Base-by-base conservation (phyloP, 2,113 vertebrate species). In the Saccopteryx bilineata region DNA sequence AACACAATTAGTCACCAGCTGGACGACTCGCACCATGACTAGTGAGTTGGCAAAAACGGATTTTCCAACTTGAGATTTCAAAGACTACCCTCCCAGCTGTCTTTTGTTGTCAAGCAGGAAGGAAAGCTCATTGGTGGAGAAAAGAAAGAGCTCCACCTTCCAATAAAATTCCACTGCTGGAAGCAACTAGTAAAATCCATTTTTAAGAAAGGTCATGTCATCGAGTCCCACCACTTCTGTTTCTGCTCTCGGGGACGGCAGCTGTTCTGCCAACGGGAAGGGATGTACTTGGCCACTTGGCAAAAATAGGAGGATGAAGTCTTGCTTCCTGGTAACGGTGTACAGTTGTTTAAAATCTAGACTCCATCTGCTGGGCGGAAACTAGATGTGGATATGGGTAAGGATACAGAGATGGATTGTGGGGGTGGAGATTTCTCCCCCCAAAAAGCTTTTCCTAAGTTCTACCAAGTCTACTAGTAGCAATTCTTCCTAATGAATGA, bases 1-100 rank as follows among this genome's bases (percentile, higher is more conserved):
- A 93, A 69, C 66, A 78, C 94, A 95, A 46, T 93, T 71, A 93
- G 95, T 95, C 96, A 95, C 76, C 0, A 31, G 72, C 94, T 97
- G 63, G 93, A 96, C n/a, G 19, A 76, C 92, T 93, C 75, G 58
- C 60, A 60, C 76, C 96, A 66, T 97, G 97, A 97, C 95, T 71
- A 97, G 95, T 1, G 50, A 48, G 63, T 86, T 97, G 97, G 97
- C 97, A 96, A 97, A 96, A 50, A n/a, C 90, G 65, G 92, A 89
- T 82, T 97, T 97, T 98, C 97, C 98, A 96, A 81, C 63, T 94
- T 80, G 21, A 50, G 96, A 93, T 72, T 94, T 96, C 72, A 83
- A 97, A 97, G 85, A 87, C 58, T 23, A 14, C 50, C 95, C 6
- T 58, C 76, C 76, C 50, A 50, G 74, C 50, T 61, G 26, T 21